phyloP scores from a whole-genome alignment of 2,797 vertebrate genomes.

The Enteromius fasciolatus region DNA sequence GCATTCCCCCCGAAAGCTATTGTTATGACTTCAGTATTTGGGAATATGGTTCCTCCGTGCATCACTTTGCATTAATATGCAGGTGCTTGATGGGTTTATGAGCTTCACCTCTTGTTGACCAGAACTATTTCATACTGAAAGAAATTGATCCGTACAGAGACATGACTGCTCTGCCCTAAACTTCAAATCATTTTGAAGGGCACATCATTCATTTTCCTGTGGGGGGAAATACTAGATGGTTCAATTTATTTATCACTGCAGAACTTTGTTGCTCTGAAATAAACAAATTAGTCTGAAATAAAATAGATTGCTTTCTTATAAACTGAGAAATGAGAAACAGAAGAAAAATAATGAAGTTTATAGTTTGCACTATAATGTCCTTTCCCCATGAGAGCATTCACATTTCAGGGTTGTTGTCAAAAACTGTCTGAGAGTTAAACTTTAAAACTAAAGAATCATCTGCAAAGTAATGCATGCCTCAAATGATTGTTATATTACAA shows the following conservation, averaged over 20 bases:
- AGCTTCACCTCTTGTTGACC: constrained; percentile 54
- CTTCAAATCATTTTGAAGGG: constrained; percentile 55
- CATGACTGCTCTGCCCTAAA: constrained; percentile 28
- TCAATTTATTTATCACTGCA: constrained; percentile 22
- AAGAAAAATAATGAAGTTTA: background rate
- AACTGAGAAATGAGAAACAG: constrained; percentile 21
- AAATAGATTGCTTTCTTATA: constrained; percentile 25
- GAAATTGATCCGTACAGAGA: constrained; percentile 43
- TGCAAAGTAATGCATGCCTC: background rate
- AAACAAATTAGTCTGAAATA: constrained; percentile 36
- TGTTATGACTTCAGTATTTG: constrained; percentile 30
- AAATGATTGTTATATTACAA: background rate
- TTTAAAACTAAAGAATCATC: background rate
- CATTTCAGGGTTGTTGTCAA: constrained; percentile 7
- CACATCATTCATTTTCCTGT: constrained; percentile 36
- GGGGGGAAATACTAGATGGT: background rate
- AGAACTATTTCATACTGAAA: constrained; percentile 52
- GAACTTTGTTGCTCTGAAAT: constrained; percentile 25
- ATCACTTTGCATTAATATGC: constrained; percentile 54
- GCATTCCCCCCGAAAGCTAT: constrained; percentile 23
- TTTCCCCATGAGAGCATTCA: background rate
- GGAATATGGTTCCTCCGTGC: constrained; percentile 29
- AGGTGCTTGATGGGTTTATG: constrained; percentile 49
- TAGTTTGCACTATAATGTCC: background rate
- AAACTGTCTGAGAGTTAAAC: background rate